phyloP scores from a whole-genome alignment of 2,888 invertebrate species.

The Rhopalosiphum nymphaeae region DNA sequence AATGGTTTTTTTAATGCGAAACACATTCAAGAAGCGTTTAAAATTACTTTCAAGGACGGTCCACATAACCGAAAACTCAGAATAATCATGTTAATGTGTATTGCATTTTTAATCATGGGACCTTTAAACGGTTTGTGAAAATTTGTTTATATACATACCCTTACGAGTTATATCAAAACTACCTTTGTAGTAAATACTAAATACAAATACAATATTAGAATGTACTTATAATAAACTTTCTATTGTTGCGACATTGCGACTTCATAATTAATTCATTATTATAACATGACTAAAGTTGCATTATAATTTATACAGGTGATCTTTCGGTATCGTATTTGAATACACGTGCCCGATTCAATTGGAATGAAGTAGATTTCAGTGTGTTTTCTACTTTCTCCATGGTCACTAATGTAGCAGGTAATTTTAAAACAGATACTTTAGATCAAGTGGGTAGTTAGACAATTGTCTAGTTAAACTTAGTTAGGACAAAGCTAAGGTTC shows the following conservation, averaged over 20 bases:
- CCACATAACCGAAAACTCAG: constrained; percentile 81
- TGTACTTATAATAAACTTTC: neutral
- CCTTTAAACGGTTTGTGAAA: constrained; percentile 82
- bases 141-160: neutral
- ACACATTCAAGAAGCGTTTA: constrained; percentile 83
- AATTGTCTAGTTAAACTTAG: too few species aligned
- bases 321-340: constrained; percentile 88
- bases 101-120: constrained; percentile 88
- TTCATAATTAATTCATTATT: neutral
- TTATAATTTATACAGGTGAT: constrained; percentile 73
- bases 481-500: too few species aligned
- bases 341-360: constrained; percentile 86
- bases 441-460: neutral
- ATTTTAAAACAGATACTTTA: constrained; percentile 68
- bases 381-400: constrained; percentile 88
- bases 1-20: constrained; percentile 82
- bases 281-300: neutral
- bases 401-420: constrained; percentile 85
- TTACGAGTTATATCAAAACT: neutral
- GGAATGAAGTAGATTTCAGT: constrained; percentile 89
- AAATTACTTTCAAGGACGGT: constrained; percentile 85
- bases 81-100: constrained; percentile 83
- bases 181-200: neutral
- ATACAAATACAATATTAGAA: neutral
- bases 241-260: neutral